Conservation (phyloP, 2,113 vertebrate genomes). For the Triplophysa siluroides region DNA sequence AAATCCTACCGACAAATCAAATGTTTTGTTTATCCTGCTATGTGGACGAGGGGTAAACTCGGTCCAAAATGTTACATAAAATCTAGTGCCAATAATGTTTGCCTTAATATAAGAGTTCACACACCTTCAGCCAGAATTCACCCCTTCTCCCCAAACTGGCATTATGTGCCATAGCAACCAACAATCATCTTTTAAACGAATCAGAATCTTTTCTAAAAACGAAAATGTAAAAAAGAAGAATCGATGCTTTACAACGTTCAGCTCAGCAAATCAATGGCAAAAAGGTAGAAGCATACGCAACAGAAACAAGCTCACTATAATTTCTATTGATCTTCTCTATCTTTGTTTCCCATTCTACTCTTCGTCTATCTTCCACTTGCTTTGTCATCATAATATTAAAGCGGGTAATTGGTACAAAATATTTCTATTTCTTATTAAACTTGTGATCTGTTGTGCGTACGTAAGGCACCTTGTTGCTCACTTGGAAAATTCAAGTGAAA, state of each 20-base stretch:
- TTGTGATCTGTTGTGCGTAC: constrained; percentile 82
- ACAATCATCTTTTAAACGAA: constrained; percentile 74
- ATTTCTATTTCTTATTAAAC: constrained; percentile 84
- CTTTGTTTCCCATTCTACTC: constrained; percentile 62
- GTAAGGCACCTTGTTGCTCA: constrained; percentile 88
- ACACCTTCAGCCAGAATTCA: constrained; percentile 63
- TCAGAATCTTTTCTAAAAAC: constrained; percentile 65
- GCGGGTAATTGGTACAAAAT: constrained; percentile 88
- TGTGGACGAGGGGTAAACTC: constrained; percentile 63
- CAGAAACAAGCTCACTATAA: constrained; percentile 5
- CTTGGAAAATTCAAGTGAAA: constrained; percentile 64
- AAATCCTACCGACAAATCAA: constrained; percentile 37
- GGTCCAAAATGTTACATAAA: constrained; percentile 67
- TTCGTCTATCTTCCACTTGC: constrained; percentile 57
- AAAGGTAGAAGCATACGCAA: constrained; percentile 56
- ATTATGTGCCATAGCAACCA: constrained; percentile 74
- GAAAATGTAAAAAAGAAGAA: constrained; percentile 52
- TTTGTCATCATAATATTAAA: constrained; percentile 77
- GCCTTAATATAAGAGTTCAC: constrained; percentile 87
- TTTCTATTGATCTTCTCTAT: constrained; percentile 59
- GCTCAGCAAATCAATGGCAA: constrained; percentile 67
- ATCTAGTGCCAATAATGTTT: constrained; percentile 92
- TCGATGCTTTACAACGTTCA: constrained; percentile 68
- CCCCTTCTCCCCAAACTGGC: constrained; percentile 59
- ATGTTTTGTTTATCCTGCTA: constrained; percentile 56